Evolutionary conservation across 2,113 vertebrate genomes (phyloP).

Genomic region (Gambusia holbrooki): DNA sequence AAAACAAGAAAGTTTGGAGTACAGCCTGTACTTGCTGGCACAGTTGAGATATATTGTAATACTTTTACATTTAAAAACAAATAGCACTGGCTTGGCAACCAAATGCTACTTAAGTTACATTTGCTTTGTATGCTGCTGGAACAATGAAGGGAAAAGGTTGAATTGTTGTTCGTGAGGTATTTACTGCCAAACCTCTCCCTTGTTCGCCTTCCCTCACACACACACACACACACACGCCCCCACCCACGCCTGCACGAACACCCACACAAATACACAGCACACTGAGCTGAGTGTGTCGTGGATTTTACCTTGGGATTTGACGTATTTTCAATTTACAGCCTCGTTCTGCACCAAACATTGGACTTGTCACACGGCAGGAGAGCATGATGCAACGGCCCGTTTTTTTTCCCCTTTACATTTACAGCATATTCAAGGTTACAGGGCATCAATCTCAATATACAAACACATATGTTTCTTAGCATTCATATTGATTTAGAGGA

Average conservation of each 20-base stretch:
- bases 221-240: conserved; percentile 9
- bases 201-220: neutral
- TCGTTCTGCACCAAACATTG: conserved; percentile 67
- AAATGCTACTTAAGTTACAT: conserved; percentile 34
- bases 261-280: conserved; percentile 12
- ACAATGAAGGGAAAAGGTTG: conserved; percentile 67
- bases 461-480: conserved; percentile 14
- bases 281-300: conserved; percentile 39
- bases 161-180: conserved; percentile 65
- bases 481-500: neutral
- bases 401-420: conserved; percentile 14
- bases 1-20: neutral
- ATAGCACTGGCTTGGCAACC: conserved; percentile 25
- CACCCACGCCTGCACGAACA: neutral
- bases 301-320: conserved; percentile 60
- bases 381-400: conserved; percentile 21
- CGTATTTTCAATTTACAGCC: conserved; percentile 66
- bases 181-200: conserved; percentile 42
- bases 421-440: conserved; percentile 11
- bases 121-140: conserved; percentile 43
- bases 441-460: conserved; percentile 1
- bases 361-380: conserved; percentile 39
- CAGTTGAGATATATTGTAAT: conserved; percentile 32
- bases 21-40: conserved; percentile 40
- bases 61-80: conserved; percentile 42